Percentiles rank a stretch among this genome's conserved stretches.
Conservation (phyloP, 1,140 invertebrate genomes). For the Lanistes nyassanus region DNA sequence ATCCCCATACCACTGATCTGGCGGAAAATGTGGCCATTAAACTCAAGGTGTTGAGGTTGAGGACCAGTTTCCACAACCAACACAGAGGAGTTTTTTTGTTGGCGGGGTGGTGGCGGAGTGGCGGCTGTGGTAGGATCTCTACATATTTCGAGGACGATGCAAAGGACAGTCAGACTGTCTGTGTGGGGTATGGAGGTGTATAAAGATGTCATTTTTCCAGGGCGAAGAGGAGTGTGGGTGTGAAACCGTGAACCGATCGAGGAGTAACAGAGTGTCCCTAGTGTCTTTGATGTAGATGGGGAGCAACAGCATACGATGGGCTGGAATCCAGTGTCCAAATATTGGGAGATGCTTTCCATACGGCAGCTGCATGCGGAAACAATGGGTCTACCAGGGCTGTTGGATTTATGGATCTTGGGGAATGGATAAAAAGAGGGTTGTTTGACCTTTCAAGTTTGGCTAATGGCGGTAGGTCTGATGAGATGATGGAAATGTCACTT, state of each 20-base stretch:
- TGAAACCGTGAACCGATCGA: background rate
- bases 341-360: background rate
- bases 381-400: conserved; percentile 5
- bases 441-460: background rate
- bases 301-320: background rate
- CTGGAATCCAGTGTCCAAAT: background rate
- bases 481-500: background rate
- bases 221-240: background rate
- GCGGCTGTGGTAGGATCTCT: too few relatives aligned
- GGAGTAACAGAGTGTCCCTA: background rate
- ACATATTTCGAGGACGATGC: too few relatives aligned
- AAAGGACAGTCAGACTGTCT: conserved; percentile 1
- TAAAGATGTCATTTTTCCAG: background rate
- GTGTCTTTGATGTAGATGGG: too few relatives aligned
- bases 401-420: background rate
- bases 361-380: conserved; percentile 3
- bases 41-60: too few relatives aligned
- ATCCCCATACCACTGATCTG: too few relatives aligned
- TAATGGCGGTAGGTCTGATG: background rate
- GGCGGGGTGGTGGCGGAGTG: too few relatives aligned
- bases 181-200: conserved; percentile 3
- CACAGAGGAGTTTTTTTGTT: too few relatives aligned
- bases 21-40: too few relatives aligned
- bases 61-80: too few relatives aligned
- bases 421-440: background rate